These are phyloP conservation scores for Lysiphlebus fabarum DNA, from an alignment of 1,140 invertebrate species.

Conservation along the genomic window DNA sequence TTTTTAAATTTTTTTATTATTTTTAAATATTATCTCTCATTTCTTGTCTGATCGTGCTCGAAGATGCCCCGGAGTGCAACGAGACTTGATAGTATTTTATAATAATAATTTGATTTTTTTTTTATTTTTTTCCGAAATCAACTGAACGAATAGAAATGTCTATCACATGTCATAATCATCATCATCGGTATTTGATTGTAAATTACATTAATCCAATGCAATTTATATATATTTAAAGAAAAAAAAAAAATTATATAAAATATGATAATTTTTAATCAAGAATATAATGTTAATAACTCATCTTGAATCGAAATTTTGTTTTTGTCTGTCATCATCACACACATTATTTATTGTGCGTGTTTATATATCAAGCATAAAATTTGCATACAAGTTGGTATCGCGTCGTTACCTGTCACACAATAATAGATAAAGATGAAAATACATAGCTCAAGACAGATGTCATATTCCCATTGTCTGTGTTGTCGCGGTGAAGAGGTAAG, in stretches of 20 bases:
- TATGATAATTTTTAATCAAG: too few relatives aligned
- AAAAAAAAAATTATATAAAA: too few relatives aligned
- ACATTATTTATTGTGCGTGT: too few relatives aligned
- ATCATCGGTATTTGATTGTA: neutral
- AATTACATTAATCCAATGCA: neutral
- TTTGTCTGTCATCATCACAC: neutral
- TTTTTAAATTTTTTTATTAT: too few relatives aligned
- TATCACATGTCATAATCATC: conserved; percentile 9
- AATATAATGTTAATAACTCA: too few relatives aligned
- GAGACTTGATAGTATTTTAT: conserved; percentile 10
- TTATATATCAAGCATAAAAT: conserved; percentile 30
- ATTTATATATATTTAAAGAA: too few relatives aligned
- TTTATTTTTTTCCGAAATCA: too few relatives aligned
- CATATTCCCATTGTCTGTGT: conserved; percentile 54
- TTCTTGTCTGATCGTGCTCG: neutral
- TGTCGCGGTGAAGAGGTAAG: conserved; percentile 43
- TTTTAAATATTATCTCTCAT: too few relatives aligned
- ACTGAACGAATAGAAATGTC: conserved; percentile 10
- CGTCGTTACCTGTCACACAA: conserved; percentile 33
- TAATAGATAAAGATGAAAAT: conserved; percentile 18
- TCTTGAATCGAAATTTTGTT: neutral
- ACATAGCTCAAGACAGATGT: conserved; percentile 41
- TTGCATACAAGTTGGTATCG: conserved; percentile 45
- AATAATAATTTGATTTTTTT: too few relatives aligned
- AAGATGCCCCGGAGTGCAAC: conserved; percentile 12